Conservation (phyloP, 2,113 vertebrate species). For the Silurus glanis region DNA sequence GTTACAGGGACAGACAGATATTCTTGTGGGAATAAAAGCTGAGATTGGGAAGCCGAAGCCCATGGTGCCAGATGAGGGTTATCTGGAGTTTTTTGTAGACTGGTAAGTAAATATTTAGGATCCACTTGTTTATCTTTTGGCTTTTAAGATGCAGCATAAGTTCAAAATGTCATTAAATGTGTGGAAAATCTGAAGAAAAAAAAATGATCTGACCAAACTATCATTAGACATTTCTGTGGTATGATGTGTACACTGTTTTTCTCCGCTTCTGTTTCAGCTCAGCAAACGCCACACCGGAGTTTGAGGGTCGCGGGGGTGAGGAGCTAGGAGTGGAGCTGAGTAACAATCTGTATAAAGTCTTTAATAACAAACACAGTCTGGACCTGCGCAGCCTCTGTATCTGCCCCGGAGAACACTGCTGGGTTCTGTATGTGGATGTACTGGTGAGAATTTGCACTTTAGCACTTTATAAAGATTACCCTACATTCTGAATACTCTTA, state of each 20-base stretch:
- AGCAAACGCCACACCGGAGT: conserved; percentile 92
- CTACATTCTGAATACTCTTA: not conserved
- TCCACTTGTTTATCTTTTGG: not conserved
- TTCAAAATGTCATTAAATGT: not conserved
- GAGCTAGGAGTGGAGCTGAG: conserved; percentile 90
- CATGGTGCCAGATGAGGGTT: conserved; percentile 84
- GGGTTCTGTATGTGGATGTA: conserved; percentile 96
- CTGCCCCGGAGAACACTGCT: conserved; percentile 88
- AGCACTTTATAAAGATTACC: not conserved
- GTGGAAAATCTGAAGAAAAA: too few species aligned
- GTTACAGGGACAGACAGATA: conserved; percentile 87
- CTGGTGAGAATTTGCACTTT: conserved; percentile 75
- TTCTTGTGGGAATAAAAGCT: conserved; percentile 92
- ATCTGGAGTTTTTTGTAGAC: conserved; percentile 95
- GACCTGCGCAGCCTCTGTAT: conserved; percentile 85
- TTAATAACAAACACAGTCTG: conserved; percentile 81
- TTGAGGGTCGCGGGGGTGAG: conserved; percentile 95
- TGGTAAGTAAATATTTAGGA: conserved; percentile 77
- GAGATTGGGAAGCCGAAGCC: conserved; percentile 91
- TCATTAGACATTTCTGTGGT: not conserved
- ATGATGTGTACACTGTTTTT: not conserved
- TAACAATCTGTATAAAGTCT: conserved; percentile 87
- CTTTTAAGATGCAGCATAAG: not conserved
- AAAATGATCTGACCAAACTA: not conserved
- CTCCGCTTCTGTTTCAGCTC: conserved; percentile 73